Conservation (phyloP, 2,113 vertebrate genomes). For the Oncorhynchus gorbuscha region DNA sequence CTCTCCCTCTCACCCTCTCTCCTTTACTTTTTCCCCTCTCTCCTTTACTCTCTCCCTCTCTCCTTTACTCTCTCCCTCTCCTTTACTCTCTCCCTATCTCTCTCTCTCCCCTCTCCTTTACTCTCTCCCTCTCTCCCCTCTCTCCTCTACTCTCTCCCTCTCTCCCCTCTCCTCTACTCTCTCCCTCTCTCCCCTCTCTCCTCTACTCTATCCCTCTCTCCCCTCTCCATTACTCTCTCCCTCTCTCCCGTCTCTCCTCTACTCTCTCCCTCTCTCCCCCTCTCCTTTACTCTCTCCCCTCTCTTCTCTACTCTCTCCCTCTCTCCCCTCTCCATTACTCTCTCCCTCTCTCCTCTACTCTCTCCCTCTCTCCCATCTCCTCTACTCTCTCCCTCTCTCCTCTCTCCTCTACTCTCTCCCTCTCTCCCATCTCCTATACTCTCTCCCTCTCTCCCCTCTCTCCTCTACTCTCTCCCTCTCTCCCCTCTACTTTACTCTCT, state of each 20-base stretch:
- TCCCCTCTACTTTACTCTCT: not conserved
- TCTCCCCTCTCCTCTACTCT: too few relatives aligned
- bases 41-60: fast-evolving
- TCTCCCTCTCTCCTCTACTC: too few relatives aligned
- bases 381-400: not conserved
- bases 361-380: not conserved
- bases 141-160: not conserved
- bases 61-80: too few relatives aligned
- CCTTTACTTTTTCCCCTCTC: too few relatives aligned
- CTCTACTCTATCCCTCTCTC: too few relatives aligned
- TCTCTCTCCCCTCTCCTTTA: too few relatives aligned
- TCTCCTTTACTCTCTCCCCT: conserved; percentile 8
- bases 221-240: not conserved
- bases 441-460: fast-evolving
- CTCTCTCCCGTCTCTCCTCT: conserved; percentile 3
- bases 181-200: too few relatives aligned
- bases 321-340: too few relatives aligned
- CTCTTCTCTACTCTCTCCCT: not conserved
- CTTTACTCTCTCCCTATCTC: too few relatives aligned
- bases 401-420: not conserved
- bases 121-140: conserved; percentile 21
- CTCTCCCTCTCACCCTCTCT: too few relatives aligned
- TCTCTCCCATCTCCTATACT: not conserved
- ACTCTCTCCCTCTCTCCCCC: not conserved
- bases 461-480: not conserved